Conservation (phyloP, 1,140 invertebrate genomes). For the Anoplolepis gracilipes region DNA sequence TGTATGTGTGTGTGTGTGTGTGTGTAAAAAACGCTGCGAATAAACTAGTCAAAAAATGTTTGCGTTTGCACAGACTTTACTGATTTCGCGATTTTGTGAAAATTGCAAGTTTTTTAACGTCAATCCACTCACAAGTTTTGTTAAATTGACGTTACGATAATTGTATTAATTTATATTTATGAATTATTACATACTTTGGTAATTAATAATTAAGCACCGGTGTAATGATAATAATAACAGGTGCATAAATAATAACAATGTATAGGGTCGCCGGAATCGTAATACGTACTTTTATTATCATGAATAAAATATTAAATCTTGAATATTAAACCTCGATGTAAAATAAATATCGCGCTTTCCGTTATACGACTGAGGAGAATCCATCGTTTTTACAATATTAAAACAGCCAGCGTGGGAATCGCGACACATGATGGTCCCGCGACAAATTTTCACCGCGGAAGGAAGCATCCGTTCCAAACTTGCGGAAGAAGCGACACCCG, state of each 20-base stretch:
- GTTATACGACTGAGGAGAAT: not conserved
- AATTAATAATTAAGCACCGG: not conserved
- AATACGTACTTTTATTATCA: not conserved
- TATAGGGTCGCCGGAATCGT: not conserved
- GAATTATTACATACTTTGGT: not conserved
- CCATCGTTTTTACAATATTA: no score
- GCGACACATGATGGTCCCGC: constrained; percentile 30
- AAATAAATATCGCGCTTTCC: not conserved
- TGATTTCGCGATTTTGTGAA: no score
- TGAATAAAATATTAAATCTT: not conserved
- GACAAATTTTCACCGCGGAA: constrained; percentile 27
- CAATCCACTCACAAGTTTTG: not conserved
- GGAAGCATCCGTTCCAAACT: not conserved
- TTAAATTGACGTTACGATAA: not conserved
- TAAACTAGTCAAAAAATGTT: not conserved
- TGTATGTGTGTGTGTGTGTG: not conserved
- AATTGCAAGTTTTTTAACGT: no score
- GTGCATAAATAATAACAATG: no score
- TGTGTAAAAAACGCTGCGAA: constrained; percentile 6
- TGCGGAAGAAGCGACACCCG: not conserved
- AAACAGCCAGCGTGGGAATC: not conserved
- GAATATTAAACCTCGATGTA: not conserved
- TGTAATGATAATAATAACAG: not conserved
- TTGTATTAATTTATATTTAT: not conserved
- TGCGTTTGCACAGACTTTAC: no score